Percentiles rank a stretch among this genome's conserved stretches.
Conservation (phyloP, 2,113 vertebrate genomes). For the Enhydra lutris region DNA sequence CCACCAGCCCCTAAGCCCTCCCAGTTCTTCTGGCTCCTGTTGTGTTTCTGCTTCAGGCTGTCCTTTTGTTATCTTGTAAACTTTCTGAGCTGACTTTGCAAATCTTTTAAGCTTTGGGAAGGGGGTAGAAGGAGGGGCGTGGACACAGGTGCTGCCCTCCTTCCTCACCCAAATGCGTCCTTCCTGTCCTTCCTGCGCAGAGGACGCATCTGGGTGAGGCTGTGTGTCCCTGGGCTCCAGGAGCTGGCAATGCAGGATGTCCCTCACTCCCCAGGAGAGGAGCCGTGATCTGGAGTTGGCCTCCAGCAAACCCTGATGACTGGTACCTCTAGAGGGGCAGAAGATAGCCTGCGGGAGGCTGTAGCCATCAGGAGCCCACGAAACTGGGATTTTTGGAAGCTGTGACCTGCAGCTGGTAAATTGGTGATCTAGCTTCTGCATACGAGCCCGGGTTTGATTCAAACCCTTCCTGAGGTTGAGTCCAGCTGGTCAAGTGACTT, state of each 20-base stretch:
- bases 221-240: neutral
- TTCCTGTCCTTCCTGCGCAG: too few relatives aligned
- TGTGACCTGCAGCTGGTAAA: neutral
- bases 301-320: neutral
- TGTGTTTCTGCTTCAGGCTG: neutral
- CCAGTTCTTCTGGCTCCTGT: neutral
- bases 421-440: neutral
- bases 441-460: neutral
- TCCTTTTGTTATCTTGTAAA: neutral
- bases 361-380: accelerated
- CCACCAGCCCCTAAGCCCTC: neutral
- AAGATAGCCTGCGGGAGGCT: neutral
- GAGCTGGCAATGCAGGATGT: accelerated
- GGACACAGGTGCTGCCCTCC: neutral
- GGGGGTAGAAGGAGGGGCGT: neutral
- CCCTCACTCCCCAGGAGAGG: neutral
- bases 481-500: neutral
- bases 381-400: neutral
- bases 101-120: neutral
- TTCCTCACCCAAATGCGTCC: neutral
- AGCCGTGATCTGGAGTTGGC: neutral
- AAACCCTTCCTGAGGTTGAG: neutral
- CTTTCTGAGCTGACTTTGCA: neutral
- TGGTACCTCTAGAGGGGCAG: neutral
- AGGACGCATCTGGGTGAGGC: neutral